Evolutionary conservation across 1,140 invertebrate species (phyloP), one percentile per base, ranked within the genome.

Genomic region (Cheumatopsyche charites): DNA sequence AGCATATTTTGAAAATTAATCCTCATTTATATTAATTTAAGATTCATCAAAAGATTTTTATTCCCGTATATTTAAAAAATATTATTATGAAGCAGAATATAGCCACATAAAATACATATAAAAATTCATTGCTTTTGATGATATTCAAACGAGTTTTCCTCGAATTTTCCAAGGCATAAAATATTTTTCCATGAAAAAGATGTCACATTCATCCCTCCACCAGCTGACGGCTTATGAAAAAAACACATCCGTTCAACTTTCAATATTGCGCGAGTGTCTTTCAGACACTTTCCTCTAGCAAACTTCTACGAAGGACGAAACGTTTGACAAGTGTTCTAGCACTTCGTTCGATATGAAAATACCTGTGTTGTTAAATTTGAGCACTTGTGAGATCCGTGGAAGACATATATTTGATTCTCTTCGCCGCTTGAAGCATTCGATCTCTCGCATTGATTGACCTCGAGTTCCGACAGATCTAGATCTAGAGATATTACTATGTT

Each of bases 371-470:
- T 89, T 74, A 88, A 81, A 79, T 90, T 88, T 78, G 94, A 91
- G 81, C 94, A 96, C 83, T 93, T 94, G 80, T 95, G 93, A 1
- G 93, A 92, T 71, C 91, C 91, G 73, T 90, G 86, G 78, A 96
- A 94, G 0, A 88, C 81, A 78, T 80, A 83, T 74, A 84, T 83
- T 78, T 84, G 82, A 74, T 83, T 83, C 71, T 81, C 79, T 36
- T 79, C 80, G 17, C 79, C 76, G 25, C 79, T 76, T 1, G 66
- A 11, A 2, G 26, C n/a, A 9, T 63, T 42, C 1, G 47, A 25
- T 1, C 1, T 78, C 77, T 94, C 92, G 79, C 94, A 96, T 78
- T 96, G 94, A 82, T 96, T 94, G 69, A 96, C 88, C 79, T 94
- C 91, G 76, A 95, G 82, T 61, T 87, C 85, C 49, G 91, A 92